Conservation (phyloP, 2,113 vertebrate species). For the Nanorana parkeri region DNA sequence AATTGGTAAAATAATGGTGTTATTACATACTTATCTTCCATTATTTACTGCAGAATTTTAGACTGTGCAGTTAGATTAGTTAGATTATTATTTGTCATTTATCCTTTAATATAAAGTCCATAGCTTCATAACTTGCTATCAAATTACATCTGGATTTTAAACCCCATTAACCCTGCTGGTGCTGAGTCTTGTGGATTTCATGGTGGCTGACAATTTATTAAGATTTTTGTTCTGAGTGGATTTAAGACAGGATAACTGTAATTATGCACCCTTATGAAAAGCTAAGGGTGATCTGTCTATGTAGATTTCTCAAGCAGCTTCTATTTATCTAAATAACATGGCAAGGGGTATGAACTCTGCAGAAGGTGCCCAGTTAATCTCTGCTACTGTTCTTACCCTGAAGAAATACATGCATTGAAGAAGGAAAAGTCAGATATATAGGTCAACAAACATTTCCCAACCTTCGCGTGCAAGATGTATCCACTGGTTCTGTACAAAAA, state of each 20-base stretch:
- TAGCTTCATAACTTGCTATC: background rate
- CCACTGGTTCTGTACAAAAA: slow-evolving; percentile 8
- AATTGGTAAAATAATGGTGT: no score
- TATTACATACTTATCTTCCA: no score
- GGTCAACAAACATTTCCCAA: slow-evolving; percentile 54
- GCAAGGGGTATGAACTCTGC: slow-evolving; percentile 51
- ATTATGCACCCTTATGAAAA: slow-evolving; percentile 48
- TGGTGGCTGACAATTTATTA: slow-evolving; percentile 20
- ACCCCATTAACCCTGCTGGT: slow-evolving; percentile 24
- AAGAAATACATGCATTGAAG: slow-evolving; percentile 48
- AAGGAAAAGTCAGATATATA: slow-evolving; percentile 51
- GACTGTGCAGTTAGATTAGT: no score
- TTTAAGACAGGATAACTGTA: slow-evolving; percentile 29
- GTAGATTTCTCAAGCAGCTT: slow-evolving; percentile 47
- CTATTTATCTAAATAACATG: slow-evolving; percentile 33
- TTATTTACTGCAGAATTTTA: no score
- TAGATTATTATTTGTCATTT: background rate
- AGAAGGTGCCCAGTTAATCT: slow-evolving; percentile 55
- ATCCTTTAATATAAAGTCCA: background rate
- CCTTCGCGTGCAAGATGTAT: slow-evolving; percentile 35
- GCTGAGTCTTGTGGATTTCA: slow-evolving; percentile 22
- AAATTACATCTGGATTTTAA: slow-evolving; percentile 5
- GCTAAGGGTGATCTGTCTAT: slow-evolving; percentile 48
- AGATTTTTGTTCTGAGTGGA: slow-evolving; percentile 3
- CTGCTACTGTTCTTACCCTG: slow-evolving; percentile 46